Evolutionary conservation across 2,113 vertebrate species (phyloP).

Genomic region (Passerina amoena): DNA sequence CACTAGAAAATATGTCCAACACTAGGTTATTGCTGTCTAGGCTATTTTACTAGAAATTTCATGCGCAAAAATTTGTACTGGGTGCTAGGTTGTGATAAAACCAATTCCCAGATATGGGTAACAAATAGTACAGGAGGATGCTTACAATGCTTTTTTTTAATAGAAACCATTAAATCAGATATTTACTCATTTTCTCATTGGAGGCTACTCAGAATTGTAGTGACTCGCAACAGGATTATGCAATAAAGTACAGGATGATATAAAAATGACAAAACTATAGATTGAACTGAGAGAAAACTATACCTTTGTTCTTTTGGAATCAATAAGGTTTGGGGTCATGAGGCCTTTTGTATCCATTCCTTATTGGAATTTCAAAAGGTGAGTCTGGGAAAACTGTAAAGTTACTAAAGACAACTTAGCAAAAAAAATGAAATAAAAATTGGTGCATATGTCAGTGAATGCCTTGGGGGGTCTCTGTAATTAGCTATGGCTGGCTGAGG

Average conservation of each 20-base stretch:
- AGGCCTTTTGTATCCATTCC: not conserved
- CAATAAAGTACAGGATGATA: not conserved
- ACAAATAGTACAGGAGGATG: not conserved
- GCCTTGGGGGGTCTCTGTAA: conserved; percentile 16
- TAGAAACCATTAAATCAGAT: not conserved
- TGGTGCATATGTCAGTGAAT: not conserved
- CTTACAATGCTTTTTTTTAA: not conserved
- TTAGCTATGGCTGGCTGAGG: not conserved
- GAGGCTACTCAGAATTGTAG: not conserved
- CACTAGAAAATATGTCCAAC: not conserved
- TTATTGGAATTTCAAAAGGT: not conserved
- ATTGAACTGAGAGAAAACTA: not conserved
- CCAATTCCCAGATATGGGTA: not conserved
- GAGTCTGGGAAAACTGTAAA: not conserved
- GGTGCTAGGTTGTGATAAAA: not conserved
- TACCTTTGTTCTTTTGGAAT: not conserved
- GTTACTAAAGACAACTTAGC: not conserved
- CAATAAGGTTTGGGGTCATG: not conserved
- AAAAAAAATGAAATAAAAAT: not conserved
- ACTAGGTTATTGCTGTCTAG: not conserved
- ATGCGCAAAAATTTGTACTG: not conserved
- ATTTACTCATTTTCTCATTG: conserved; percentile 1
- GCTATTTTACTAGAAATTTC: not conserved
- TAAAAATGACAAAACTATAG: not conserved
- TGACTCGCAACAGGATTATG: not conserved